phyloP scores from a whole-genome alignment of 2,888 invertebrate species.

The Fragum fragum region DNA sequence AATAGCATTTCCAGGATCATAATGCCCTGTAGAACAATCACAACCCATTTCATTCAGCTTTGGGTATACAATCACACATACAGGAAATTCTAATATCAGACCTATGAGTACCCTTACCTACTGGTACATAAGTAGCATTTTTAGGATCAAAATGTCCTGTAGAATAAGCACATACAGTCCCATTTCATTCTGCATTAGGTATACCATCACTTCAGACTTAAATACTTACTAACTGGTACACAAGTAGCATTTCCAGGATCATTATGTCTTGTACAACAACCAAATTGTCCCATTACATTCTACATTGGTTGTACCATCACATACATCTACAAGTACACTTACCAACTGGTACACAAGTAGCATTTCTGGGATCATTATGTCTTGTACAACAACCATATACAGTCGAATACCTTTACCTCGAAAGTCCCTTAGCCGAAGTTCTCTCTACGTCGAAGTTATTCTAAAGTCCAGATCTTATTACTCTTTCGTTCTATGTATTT shows the following conservation, averaged over 20 bases:
- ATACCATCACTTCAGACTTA: not conserved
- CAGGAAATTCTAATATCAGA: no score
- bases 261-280: constrained; percentile 6
- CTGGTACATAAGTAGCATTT: not conserved
- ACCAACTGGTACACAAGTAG: not conserved
- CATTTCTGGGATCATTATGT: constrained; percentile 8
- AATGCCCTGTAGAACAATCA: not conserved
- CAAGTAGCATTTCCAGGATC: constrained; percentile 13
- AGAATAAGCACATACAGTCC: not conserved
- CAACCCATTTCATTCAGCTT: not conserved
- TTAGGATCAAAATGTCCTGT: constrained; percentile 4
- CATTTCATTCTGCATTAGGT: constrained; percentile 8
- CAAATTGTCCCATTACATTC: constrained; percentile 9
- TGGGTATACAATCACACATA: not conserved
- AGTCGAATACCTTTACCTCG: no score
- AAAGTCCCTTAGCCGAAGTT: no score
- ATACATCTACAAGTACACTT: not conserved
- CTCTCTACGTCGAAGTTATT: no score
- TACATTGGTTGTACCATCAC: not conserved
- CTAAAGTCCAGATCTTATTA: no score
- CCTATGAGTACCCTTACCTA: not conserved
- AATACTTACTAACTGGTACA: not conserved
- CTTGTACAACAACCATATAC: not conserved
- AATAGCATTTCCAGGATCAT: constrained; percentile 4
- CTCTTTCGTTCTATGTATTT: no score